phyloP scores from a whole-genome alignment of 1,140 invertebrate species.

The Drosophila albomicans region DNA sequence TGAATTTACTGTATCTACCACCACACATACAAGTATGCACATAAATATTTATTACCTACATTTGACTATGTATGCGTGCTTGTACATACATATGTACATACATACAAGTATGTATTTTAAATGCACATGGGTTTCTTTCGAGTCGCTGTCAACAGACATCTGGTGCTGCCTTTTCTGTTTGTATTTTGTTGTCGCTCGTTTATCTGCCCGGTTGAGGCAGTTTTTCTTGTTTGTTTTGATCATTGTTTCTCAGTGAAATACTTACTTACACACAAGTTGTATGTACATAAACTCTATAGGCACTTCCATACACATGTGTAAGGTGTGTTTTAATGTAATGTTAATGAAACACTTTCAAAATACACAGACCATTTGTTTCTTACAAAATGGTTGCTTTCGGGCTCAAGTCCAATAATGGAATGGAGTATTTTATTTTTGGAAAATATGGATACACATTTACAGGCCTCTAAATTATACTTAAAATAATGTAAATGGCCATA shows the following conservation, averaged over 20 bases:
- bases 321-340: conserved; percentile 11
- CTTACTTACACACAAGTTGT: neutral
- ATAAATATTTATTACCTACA: neutral
- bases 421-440: conserved; percentile 21
- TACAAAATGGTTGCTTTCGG: conserved; percentile 8
- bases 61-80: conserved; percentile 1
- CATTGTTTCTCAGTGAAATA: conserved; percentile 43
- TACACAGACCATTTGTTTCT: neutral
- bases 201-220: conserved; percentile 50
- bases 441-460: neutral
- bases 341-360: conserved; percentile 5
- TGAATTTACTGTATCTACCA: conserved; percentile 26
- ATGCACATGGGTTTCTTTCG: conserved; percentile 41
- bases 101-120: neutral
- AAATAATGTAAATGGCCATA: neutral
- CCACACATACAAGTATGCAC: conserved; percentile 34
- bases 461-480: conserved; percentile 7
- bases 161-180: conserved; percentile 40
- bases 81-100: conserved; percentile 8
- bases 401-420: neutral
- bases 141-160: conserved; percentile 44
- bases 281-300: conserved; percentile 26
- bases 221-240: conserved; percentile 77
- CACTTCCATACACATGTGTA: conserved; percentile 9
- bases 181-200: conserved; percentile 30